Base-by-base conservation (phyloP, 2,113 vertebrate genomes). In the Stegostoma tigrinum region DNA sequence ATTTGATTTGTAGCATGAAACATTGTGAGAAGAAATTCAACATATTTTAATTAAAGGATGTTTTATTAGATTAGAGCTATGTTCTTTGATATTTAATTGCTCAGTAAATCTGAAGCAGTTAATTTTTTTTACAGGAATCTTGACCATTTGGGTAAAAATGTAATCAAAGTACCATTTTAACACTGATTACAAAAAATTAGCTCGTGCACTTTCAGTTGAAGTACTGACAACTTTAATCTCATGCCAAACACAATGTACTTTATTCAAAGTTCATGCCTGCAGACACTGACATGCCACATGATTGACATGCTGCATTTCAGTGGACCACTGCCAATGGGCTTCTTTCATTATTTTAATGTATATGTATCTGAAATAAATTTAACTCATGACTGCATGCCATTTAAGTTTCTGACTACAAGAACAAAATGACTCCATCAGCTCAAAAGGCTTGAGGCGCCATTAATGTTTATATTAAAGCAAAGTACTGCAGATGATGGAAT, bases 231-330 rank as follows among this genome's bases (percentile, higher is more conserved):
- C n/a, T 83, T 83, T 83, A 80, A 83, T 83, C 78, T 83, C n/a
- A 83, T 83, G n/a, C 78, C 78, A 83, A 83, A 83, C 78, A 17
- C 14, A 83, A 19, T 42, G 75, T 38, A 80, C 75, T 80, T 80
- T n/a, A 17, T 80, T 80, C n/a, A 83, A 83, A 83, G 78, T 83
- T 42, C 78, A 83, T 83, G 78, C n/a, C 78, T 83, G 78, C n/a
- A 19, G n/a, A 42, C n/a, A n/a, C 17, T 83, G n/a, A 4, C 75
- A 80, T n/a, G 34, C 75, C 14, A 38, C 34, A 80, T 17, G 34
- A 38, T 38, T 80, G 75, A 14, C 78, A 38, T 83, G 78, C 78
- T 17, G 12, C 78, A 42, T 17, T 42, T 83, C n/a, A 4, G 15
- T 83, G 78, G n/a, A 38, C 78, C 38, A 21, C 19, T 83, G n/a